Evolutionary conservation across 2,113 vertebrate genomes (phyloP).

Genomic region (Protobothrops mucrosquamatus): DNA sequence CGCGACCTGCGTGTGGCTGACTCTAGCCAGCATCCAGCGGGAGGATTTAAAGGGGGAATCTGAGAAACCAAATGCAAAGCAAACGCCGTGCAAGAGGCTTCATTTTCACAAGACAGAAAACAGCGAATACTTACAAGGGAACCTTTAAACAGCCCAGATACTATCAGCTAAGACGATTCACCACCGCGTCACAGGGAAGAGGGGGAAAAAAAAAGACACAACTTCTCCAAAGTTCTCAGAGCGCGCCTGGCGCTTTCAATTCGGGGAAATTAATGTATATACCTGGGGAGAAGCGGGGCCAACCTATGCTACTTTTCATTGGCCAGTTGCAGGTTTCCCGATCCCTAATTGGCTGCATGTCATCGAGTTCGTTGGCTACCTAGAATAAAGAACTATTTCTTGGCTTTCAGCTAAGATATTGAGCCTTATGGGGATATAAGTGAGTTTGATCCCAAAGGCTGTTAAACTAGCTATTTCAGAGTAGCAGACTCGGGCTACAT

Average conservation of each 20-base stretch:
- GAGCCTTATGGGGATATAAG: too few relatives aligned
- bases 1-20: neutral
- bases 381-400: neutral
- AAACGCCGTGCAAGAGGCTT: neutral
- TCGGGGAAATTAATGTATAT: neutral
- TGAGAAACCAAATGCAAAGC: neutral
- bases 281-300: neutral
- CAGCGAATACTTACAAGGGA: neutral
- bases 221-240: neutral
- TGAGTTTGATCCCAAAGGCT: too few relatives aligned
- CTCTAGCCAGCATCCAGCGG: too few relatives aligned
- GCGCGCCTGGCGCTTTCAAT: accelerated
- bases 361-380: neutral
- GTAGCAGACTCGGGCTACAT: neutral
- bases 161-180: neutral
- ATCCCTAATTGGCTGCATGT: neutral
- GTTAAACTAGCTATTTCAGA: neutral
- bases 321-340: neutral
- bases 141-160: neutral
- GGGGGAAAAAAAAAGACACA: too few relatives aligned
- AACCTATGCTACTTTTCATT: neutral
- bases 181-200: too few relatives aligned
- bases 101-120: neutral
- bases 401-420: too few relatives aligned
- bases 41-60: neutral